A percentile compares a stretch with the other conserved stretches of the same genome.
These are phyloP conservation scores for Neomonachus schauinslandi DNA, from an alignment of 2,113 vertebrate genomes.

Conservation along the genomic window DNA sequence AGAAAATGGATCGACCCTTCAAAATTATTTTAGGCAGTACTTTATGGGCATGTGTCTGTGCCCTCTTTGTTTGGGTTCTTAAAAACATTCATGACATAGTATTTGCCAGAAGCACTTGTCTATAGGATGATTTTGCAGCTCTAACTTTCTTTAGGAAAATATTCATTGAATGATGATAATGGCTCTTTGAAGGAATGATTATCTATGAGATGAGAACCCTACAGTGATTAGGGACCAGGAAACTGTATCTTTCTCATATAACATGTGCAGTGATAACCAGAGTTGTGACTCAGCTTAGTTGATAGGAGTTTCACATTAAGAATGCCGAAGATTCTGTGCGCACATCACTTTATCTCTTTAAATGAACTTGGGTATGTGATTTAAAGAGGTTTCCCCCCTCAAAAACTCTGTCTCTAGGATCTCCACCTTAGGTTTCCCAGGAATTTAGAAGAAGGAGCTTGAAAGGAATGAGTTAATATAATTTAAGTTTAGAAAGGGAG, in stretches of 20 bases:
- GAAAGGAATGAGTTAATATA: slow-evolving; percentile 12
- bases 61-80: background rate
- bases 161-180: background rate
- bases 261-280: background rate
- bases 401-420: background rate
- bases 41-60: background rate
- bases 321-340: background rate
- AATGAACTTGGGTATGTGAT: background rate
- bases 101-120: background rate
- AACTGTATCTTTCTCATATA: background rate
- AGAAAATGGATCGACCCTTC: background rate
- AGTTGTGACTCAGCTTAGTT: background rate
- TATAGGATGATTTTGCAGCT: background rate
- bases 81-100: background rate
- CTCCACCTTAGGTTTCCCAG: background rate
- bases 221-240: background rate
- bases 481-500: slow-evolving; percentile 2
- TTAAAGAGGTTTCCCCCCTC: background rate
- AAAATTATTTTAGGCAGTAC: background rate
- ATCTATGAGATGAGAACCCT: background rate
- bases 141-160: background rate
- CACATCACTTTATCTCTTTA: background rate
- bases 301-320: background rate
- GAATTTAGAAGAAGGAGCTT: slow-evolving; percentile 42
- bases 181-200: background rate